These are phyloP conservation scores for Tiliacea citrago DNA, from an alignment of 2,888 invertebrate genomes.

Conservation along the genomic window DNA sequence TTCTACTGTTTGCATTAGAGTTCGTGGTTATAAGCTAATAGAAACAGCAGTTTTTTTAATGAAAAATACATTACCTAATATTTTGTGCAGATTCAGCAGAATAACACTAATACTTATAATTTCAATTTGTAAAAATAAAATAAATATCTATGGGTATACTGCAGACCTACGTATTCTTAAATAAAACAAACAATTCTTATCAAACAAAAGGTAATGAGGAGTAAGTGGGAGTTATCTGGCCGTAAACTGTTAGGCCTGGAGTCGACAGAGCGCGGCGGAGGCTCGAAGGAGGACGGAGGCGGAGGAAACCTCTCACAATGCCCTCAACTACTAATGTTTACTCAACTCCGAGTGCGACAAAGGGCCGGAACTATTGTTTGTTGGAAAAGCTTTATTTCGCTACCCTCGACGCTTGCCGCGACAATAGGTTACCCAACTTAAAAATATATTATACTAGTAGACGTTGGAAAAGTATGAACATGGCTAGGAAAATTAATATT, in stretches of 20 bases:
- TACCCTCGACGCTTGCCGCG: conserved; percentile 87
- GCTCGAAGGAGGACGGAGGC: conserved; percentile 56
- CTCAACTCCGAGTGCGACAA: conserved; percentile 88
- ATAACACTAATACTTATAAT: background rate
- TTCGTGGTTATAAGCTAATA: conserved; percentile 70
- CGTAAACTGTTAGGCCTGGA: conserved; percentile 83
- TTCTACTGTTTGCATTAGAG: conserved; percentile 80
- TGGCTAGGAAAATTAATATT: background rate
- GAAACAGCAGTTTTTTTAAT: conserved; percentile 19
- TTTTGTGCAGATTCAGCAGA: background rate
- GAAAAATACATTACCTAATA: conserved; percentile 18
- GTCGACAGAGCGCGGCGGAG: conserved; percentile 66
- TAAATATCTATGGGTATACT: background rate
- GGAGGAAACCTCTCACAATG: conserved; percentile 78
- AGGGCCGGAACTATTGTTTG: conserved; percentile 91
- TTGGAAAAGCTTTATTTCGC: conserved; percentile 90
- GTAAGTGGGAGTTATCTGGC: conserved; percentile 85
- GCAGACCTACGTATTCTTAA: conserved; percentile 31
- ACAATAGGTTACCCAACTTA: conserved; percentile 91
- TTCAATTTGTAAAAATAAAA: background rate
- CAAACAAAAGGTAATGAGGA: conserved; percentile 86
- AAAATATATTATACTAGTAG: conserved; percentile 87
- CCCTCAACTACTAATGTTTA: conserved; percentile 90
- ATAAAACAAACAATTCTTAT: conserved; percentile 80
- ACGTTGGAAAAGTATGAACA: conserved; percentile 76